These are phyloP conservation scores for Oscheius myriophilus DNA, from an alignment of 2,888 invertebrate species.

Conservation along the genomic window DNA sequence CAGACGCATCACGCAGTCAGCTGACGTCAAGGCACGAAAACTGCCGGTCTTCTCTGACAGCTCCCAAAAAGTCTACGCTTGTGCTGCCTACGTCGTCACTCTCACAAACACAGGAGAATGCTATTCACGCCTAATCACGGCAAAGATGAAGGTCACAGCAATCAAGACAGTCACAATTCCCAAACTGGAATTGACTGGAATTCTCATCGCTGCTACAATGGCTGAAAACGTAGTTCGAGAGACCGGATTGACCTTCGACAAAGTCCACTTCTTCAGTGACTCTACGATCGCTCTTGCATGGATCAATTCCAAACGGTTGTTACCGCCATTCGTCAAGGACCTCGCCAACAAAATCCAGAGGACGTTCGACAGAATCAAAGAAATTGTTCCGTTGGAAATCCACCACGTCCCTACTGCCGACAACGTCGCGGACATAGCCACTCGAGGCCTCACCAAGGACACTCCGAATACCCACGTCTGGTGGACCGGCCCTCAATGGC, in stretches of 20 bases:
- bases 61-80: not conserved
- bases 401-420: not conserved
- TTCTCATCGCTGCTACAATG: not conserved
- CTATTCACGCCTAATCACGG: too few relatives aligned
- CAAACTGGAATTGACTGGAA: not conserved
- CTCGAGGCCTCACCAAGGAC: not conserved
- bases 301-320: not conserved
- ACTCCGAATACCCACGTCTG: not conserved
- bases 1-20: too few relatives aligned
- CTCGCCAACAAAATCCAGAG: too few relatives aligned
- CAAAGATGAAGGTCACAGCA: not conserved
- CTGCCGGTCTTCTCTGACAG: not conserved
- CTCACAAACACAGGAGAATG: too few relatives aligned
- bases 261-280: not conserved
- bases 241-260: not conserved
- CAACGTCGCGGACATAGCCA: not conserved
- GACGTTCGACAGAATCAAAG: not conserved
- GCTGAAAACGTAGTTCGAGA: not conserved
- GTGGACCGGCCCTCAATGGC: not conserved
- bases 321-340: not conserved
- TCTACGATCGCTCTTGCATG: not conserved
- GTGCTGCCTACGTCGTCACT: not conserved
- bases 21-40: too few relatives aligned
- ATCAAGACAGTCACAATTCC: not conserved
- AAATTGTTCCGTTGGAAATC: not conserved